Percentiles rank a stretch among this genome's conserved stretches.
Conservation (phyloP, 2,888 invertebrate species). For the Geophilus truncorum region DNA sequence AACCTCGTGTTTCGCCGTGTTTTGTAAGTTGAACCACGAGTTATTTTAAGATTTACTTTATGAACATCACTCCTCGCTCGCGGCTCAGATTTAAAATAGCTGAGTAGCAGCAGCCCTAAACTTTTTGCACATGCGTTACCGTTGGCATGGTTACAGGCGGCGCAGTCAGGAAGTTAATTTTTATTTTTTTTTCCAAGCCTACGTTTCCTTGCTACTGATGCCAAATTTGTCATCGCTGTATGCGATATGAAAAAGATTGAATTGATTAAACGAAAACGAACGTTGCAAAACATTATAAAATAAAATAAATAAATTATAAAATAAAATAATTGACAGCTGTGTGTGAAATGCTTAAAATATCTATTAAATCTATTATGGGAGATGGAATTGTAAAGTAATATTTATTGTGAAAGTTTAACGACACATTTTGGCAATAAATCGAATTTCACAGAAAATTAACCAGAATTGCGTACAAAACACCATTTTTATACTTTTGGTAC, state of each 20-base stretch:
- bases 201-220: background rate
- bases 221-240: background rate
- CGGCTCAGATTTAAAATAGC: conserved; percentile 9
- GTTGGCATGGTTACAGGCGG: background rate
- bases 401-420: too few species aligned
- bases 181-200: background rate
- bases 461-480: too few species aligned
- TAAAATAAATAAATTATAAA: background rate
- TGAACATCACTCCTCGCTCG: background rate
- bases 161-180: background rate
- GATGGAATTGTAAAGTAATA: too few species aligned
- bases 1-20: too few species aligned
- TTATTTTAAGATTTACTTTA: conserved; percentile 14
- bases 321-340: too few species aligned
- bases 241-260: background rate
- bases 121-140: background rate
- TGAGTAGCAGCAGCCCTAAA: background rate
- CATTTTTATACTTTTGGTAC: too few species aligned
- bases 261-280: background rate
- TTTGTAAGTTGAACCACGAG: conserved; percentile 2
- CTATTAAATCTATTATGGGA: too few species aligned
- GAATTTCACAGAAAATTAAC: too few species aligned
- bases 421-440: too few species aligned
- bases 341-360: too few species aligned
- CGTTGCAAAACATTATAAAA: background rate